These are phyloP conservation scores for Patella ulyssiponensis DNA, from an alignment of 2,888 invertebrate species.

Conservation along the genomic window DNA sequence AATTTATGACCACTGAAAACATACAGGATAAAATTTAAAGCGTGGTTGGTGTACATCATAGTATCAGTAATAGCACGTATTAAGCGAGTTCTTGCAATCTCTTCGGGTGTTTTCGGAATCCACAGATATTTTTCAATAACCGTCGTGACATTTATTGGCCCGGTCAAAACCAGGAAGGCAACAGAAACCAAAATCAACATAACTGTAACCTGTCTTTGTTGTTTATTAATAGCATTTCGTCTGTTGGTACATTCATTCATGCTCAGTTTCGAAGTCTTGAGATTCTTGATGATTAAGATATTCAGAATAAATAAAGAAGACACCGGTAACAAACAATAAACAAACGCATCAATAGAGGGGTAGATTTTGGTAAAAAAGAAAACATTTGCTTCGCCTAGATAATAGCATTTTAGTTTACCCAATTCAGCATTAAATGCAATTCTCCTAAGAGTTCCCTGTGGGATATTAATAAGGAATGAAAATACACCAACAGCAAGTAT, in stretches of 20 bases:
- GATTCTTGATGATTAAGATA: conserved; percentile 27
- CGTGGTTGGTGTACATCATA: conserved; percentile 40
- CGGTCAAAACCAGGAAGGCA: conserved; percentile 32
- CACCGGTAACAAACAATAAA: conserved; percentile 35
- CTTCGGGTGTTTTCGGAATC: conserved; percentile 21
- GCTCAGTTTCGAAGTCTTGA: conserved; percentile 2
- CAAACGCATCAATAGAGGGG: conserved; percentile 34
- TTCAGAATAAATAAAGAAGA: conserved; percentile 30
- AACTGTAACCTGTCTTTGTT: conserved; percentile 21
- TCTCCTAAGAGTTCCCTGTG: conserved; percentile 26
- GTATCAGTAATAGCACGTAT: conserved; percentile 31
- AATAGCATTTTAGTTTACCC: conserved; percentile 6
- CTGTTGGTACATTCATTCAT: too few relatives aligned
- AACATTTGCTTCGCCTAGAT: conserved; percentile 17
- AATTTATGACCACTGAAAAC: conserved; percentile 32
- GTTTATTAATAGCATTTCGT: too few relatives aligned
- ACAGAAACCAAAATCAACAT: conserved; percentile 36
- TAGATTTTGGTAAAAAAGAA: conserved; percentile 29
- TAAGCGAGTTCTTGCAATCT: conserved; percentile 21
- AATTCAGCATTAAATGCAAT: neutral
- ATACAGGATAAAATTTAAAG: conserved; percentile 35
- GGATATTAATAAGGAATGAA: conserved; percentile 25
- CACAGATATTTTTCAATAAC: conserved; percentile 27
- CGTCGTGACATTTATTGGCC: conserved; percentile 29
- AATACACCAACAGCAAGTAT: conserved; percentile 15